phyloP scores from a whole-genome alignment of 2,888 invertebrate species.

The Pardosa pseudoannulata region DNA sequence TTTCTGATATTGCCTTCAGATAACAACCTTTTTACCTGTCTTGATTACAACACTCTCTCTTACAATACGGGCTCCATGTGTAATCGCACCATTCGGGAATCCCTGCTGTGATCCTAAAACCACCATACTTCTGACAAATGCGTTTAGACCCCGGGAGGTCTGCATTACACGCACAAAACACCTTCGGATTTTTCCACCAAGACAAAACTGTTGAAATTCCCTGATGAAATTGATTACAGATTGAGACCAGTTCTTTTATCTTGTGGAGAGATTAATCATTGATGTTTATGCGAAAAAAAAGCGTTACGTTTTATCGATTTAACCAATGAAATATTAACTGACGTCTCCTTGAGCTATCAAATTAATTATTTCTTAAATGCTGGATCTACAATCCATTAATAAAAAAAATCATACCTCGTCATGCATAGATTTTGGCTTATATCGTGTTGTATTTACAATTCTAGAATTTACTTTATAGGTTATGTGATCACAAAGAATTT shows the following conservation, averaged over 20 bases:
- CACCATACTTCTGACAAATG: constrained; percentile 5
- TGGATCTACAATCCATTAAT: too few relatives aligned
- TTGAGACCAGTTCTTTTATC: not conserved
- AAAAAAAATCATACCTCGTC: too few relatives aligned
- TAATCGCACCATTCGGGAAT: not conserved
- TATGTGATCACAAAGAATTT: too few relatives aligned
- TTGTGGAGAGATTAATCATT: not conserved
- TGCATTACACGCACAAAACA: not conserved
- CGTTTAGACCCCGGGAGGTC: not conserved
- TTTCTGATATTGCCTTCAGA: not conserved
- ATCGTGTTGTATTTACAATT: too few relatives aligned
- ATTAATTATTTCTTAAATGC: too few relatives aligned
- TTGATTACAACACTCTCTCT: constrained; percentile 1
- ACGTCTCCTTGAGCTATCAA: too few relatives aligned
- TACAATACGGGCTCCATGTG: not conserved
- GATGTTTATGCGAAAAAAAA: too few relatives aligned
- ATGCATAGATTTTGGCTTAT: too few relatives aligned
- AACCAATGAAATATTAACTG: too few relatives aligned
- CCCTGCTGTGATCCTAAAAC: constrained; percentile 5
- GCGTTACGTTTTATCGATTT: too few relatives aligned
- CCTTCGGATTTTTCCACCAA: not conserved
- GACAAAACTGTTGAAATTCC: constrained; percentile 4
- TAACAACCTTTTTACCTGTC: not conserved
- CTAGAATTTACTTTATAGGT: too few relatives aligned
- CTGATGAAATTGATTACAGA: not conserved